Conservation (phyloP, 2,888 invertebrate genomes). For the Melinaea menophilus region DNA sequence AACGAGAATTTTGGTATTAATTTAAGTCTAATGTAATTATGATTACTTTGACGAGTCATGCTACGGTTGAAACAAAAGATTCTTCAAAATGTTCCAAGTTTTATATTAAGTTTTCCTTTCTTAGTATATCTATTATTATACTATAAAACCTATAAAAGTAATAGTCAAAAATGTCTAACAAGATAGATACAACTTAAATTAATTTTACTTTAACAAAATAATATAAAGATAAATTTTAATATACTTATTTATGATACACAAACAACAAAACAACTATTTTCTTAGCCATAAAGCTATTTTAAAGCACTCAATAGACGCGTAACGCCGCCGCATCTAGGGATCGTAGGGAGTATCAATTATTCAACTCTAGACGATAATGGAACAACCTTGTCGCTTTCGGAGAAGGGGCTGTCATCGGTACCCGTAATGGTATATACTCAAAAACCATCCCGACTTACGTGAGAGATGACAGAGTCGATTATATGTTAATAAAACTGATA, state of each 20-base stretch:
- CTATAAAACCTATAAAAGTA: too few species aligned
- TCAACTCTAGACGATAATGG: slow-evolving; percentile 71
- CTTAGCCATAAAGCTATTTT: slow-evolving; percentile 3
- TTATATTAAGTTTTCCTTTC: too few species aligned
- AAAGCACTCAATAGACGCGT: slow-evolving; percentile 13
- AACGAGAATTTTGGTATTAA: slow-evolving; percentile 10
- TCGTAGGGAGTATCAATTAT: slow-evolving; percentile 65
- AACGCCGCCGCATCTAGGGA: slow-evolving; percentile 50
- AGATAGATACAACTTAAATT: too few species aligned
- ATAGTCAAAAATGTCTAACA: too few species aligned
- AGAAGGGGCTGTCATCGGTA: slow-evolving; percentile 68
- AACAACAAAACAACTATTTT: not conserved
- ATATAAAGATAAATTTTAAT: not conserved
- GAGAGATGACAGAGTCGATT: slow-evolving; percentile 22
- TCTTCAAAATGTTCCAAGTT: too few species aligned
- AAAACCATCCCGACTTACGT: slow-evolving; percentile 47
- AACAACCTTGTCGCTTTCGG: slow-evolving; percentile 70
- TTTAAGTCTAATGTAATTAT: slow-evolving; percentile 8
- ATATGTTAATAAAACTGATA: slow-evolving; percentile 16
- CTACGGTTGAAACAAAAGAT: not conserved
- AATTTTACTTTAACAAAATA: too few species aligned
- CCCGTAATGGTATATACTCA: slow-evolving; percentile 58
- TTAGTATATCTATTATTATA: too few species aligned
- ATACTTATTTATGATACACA: not conserved
- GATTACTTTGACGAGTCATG: not conserved